Conservation (phyloP, 2,888 invertebrate species). For the Conomelus anceps region DNA sequence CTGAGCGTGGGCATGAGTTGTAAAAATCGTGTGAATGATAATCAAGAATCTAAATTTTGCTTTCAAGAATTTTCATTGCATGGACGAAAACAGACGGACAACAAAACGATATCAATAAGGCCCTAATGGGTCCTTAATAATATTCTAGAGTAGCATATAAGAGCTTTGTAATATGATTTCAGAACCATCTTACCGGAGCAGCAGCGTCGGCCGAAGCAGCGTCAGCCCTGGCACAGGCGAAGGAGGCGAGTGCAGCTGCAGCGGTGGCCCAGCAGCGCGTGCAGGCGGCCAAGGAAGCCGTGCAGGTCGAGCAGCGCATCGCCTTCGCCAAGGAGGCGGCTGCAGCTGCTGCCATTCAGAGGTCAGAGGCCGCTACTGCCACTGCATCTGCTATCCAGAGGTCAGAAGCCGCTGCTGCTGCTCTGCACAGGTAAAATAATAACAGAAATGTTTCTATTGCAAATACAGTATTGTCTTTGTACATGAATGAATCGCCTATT, state of each 20-base stretch:
- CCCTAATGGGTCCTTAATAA: no score
- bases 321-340: conserved; percentile 55
- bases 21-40: no score
- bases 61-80: no score
- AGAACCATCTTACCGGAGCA: conserved; percentile 22
- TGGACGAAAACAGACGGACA: no score
- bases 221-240: conserved; percentile 64
- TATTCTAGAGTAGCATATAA: no score
- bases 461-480: no score
- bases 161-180: background rate
- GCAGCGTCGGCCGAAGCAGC: conserved; percentile 56
- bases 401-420: conserved; percentile 51
- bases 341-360: conserved; percentile 59
- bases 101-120: no score
- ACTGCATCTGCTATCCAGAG: conserved; percentile 61
- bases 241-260: conserved; percentile 64
- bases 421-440: conserved; percentile 41
- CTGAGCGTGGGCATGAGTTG: no score
- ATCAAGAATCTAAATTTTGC: no score
- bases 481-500: no score
- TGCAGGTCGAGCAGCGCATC: conserved; percentile 62
- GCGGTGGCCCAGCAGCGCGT: conserved; percentile 65
- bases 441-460: background rate
- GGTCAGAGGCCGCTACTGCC: conserved; percentile 59
- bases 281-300: conserved; percentile 63